Percentiles rank a stretch among this genome's conserved stretches.
Conservation (phyloP, 2,888 invertebrate genomes). For the Adelphocoris suturalis region DNA sequence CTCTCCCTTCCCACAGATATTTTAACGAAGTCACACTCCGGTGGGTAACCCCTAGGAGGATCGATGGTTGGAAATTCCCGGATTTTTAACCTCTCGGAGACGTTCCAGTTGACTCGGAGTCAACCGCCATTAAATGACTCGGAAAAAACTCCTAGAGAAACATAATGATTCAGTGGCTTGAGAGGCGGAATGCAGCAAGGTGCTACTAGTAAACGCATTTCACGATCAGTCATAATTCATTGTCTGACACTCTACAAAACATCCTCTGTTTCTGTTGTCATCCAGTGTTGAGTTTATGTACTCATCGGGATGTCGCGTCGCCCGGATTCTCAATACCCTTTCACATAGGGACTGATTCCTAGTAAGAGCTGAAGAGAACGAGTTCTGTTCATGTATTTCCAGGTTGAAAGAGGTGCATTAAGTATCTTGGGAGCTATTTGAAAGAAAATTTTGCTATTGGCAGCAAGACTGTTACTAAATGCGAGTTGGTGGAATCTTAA, state of each 20-base stretch:
- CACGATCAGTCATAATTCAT: neutral
- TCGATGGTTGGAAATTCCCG: conserved; percentile 35
- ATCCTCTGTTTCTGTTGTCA: neutral
- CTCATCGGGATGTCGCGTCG: too few relatives aligned
- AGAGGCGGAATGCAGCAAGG: neutral
- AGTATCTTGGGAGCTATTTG: too few relatives aligned
- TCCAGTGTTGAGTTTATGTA: too few relatives aligned
- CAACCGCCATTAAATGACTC: conserved; percentile 35
- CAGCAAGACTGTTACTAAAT: too few relatives aligned
- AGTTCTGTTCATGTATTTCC: too few relatives aligned
- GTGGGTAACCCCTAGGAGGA: neutral
- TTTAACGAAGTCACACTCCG: conserved; percentile 69
- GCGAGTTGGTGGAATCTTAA: too few relatives aligned
- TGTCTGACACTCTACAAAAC: neutral
- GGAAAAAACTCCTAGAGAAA: conserved; percentile 16
- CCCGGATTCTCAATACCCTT: too few relatives aligned
- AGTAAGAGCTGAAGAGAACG: too few relatives aligned
- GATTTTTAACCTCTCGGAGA: conserved; percentile 51
- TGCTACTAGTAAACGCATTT: neutral
- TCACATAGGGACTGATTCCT: too few relatives aligned
- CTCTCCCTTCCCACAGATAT: conserved; percentile 64
- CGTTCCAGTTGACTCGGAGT: conserved; percentile 57
- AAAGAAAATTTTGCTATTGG: too few relatives aligned
- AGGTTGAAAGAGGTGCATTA: too few relatives aligned
- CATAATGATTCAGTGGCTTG: conserved; percentile 12